phyloP scores from a whole-genome alignment of 2,797 vertebrate genomes.

The Coranthus polyacanthus region DNA sequence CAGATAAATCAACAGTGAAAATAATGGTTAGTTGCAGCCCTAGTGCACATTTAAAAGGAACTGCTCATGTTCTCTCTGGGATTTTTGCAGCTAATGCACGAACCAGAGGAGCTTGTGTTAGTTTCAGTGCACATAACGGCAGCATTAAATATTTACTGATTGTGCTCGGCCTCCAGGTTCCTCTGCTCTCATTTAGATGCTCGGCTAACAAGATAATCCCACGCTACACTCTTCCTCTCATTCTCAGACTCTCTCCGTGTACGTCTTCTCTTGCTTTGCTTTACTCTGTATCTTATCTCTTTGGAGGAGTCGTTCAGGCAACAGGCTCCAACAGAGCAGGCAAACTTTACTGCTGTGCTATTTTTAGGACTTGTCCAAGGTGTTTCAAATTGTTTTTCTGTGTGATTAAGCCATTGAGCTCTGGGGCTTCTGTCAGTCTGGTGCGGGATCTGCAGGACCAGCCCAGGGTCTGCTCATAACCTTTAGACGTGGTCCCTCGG shows the following conservation, averaged over 20 bases:
- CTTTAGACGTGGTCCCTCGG: constrained; percentile 11
- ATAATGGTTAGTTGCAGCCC: too few relatives aligned
- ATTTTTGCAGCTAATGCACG: constrained; percentile 29
- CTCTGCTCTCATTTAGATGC: constrained; percentile 35
- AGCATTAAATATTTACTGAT: constrained; percentile 73
- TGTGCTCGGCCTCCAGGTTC: constrained; percentile 48
- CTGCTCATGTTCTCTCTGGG: rapidly evolving
- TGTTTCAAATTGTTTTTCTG: constrained; percentile 3
- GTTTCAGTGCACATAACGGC: constrained; percentile 38
- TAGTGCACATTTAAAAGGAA: not conserved
- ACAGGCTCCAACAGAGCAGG: constrained; percentile 46
- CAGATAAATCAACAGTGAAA: too few relatives aligned
- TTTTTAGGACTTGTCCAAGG: constrained; percentile 38
- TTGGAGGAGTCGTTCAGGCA: constrained; percentile 53
- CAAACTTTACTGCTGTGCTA: constrained; percentile 27
- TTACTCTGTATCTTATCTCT: too few relatives aligned
- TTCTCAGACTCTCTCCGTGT: not conserved
- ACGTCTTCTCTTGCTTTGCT: not conserved
- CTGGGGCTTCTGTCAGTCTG: constrained; percentile 24
- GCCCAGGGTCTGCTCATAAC: constrained; percentile 18
- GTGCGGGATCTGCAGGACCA: constrained; percentile 36
- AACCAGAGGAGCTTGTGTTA: constrained; percentile 14
- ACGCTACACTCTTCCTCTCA: constrained; percentile 27
- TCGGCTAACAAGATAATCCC: constrained; percentile 41
- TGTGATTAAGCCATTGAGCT: constrained; percentile 23